These are phyloP conservation scores for Alosa sapidissima DNA, from an alignment of 2,797 vertebrate genomes.

Conservation along the genomic window DNA sequence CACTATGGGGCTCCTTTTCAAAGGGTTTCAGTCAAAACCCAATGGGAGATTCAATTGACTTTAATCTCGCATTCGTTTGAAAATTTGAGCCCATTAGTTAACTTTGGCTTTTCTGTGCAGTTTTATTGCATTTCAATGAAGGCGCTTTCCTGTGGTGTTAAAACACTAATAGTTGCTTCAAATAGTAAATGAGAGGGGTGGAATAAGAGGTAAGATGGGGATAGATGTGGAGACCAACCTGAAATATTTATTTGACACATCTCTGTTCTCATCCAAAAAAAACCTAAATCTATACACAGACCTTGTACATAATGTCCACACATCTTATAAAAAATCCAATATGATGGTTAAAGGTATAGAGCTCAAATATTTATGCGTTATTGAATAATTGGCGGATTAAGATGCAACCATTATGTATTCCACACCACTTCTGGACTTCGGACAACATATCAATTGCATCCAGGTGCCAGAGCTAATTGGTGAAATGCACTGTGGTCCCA, in stretches of 20 bases:
- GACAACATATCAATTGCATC: constrained; percentile 59
- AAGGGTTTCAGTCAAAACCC: constrained; percentile 80
- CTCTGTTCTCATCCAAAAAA: constrained; percentile 58
- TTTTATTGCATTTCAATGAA: constrained; percentile 85
- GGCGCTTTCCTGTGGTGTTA: constrained; percentile 78
- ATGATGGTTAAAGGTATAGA: constrained; percentile 56
- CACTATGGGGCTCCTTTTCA: constrained; percentile 80
- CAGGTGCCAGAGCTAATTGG: constrained; percentile 61
- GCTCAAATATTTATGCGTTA: constrained; percentile 63
- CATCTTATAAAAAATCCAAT: constrained; percentile 46
- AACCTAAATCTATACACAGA: constrained; percentile 44
- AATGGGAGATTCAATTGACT: constrained; percentile 82
- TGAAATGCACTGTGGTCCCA: constrained; percentile 58
- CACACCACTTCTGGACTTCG: constrained; percentile 46
- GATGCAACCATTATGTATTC: constrained; percentile 59
- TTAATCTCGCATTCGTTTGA: constrained; percentile 85
- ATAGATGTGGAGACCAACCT: constrained; percentile 48
- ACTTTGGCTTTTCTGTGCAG: constrained; percentile 78
- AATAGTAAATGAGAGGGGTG: constrained; percentile 69
- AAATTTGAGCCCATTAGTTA: constrained; percentile 85
- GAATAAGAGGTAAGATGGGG: constrained; percentile 45
- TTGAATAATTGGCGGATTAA: constrained; percentile 65
- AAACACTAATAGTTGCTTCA: constrained; percentile 81
- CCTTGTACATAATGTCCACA: constrained; percentile 44
- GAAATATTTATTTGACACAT: constrained; percentile 65